phyloP scores from a whole-genome alignment of 2,113 vertebrate species.

The Bufo bufo region DNA sequence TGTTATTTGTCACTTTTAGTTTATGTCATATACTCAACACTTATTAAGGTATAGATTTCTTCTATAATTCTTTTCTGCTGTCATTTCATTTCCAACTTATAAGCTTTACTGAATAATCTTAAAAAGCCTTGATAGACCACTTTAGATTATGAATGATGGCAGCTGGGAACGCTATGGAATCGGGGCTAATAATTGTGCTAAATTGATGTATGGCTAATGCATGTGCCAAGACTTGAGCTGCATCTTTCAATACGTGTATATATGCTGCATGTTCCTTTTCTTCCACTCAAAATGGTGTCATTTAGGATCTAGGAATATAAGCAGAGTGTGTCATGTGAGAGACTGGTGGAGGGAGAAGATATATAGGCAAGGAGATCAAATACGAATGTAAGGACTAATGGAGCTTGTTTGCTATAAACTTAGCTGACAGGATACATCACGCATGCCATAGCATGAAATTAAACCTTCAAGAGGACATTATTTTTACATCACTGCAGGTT shows the following conservation, averaged over 20 bases:
- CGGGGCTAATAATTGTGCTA: conserved; percentile 46
- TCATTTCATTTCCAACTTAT: conserved; percentile 31
- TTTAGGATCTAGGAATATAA: conserved; percentile 47
- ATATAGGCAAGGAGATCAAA: conserved; percentile 49
- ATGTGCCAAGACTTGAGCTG: conserved; percentile 18
- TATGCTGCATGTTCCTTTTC: conserved; percentile 36
- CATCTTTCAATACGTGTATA: conserved; percentile 36
- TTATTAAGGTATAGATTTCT: conserved; percentile 46
- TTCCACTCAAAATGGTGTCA: conserved; percentile 40
- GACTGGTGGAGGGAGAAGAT: conserved; percentile 46
- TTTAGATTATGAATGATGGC: conserved; percentile 46
- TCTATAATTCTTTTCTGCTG: conserved; percentile 29
- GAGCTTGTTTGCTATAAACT: conserved; percentile 60
- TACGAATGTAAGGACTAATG: conserved; percentile 55
- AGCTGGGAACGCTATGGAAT: conserved; percentile 23
- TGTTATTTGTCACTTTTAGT: conserved; percentile 30
- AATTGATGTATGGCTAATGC: conserved; percentile 52
- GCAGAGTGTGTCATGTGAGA: conserved; percentile 49
- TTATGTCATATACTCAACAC: conserved; percentile 33
- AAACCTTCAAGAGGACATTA: conserved; percentile 52
- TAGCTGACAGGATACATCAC: conserved; percentile 56
- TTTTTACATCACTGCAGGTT: conserved; percentile 36
- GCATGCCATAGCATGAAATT: conserved; percentile 59
- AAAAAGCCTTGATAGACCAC: conserved; percentile 44
- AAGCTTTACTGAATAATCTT: conserved; percentile 34